Conservation (phyloP, 2,888 invertebrate species). For the Noctua janthina region DNA sequence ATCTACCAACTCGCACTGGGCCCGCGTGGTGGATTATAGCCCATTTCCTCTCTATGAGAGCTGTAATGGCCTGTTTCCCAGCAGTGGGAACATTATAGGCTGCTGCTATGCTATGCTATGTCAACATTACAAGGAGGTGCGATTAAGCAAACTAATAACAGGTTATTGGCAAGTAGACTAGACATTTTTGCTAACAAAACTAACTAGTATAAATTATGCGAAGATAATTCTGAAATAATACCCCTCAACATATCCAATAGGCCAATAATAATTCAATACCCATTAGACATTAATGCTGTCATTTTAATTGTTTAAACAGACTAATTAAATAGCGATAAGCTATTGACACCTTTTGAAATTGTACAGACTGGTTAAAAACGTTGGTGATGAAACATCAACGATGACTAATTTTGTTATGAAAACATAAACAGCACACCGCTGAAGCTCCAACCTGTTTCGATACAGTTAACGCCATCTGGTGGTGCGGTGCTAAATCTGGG, state of each 20-base stretch:
- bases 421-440: slow-evolving; percentile 31
- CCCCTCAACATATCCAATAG: too few species aligned
- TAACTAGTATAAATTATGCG: background rate
- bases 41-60: too few species aligned
- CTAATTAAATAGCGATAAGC: slow-evolving; percentile 1
- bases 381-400: slow-evolving; percentile 46
- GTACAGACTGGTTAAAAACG: slow-evolving; percentile 29
- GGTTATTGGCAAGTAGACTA: background rate
- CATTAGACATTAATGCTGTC: background rate
- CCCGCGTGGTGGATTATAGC: too few species aligned
- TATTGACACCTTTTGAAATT: slow-evolving; percentile 41
- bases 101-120: too few species aligned
- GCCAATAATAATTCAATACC: background rate
- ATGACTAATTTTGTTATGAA: slow-evolving; percentile 43
- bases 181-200: background rate
- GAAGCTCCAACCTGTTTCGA: background rate
- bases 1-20: too few species aligned
- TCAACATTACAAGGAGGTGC: background rate
- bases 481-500: background rate
- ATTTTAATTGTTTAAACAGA: background rate
- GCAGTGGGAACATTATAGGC: too few species aligned
- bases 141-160: slow-evolving; percentile 1
- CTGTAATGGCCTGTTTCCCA: too few species aligned
- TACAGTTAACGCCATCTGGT: slow-evolving; percentile 54
- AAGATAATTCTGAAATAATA: background rate